These are phyloP conservation scores for Hoplodrina ambigua DNA, from an alignment of 2,888 invertebrate species.

Conservation along the genomic window DNA sequence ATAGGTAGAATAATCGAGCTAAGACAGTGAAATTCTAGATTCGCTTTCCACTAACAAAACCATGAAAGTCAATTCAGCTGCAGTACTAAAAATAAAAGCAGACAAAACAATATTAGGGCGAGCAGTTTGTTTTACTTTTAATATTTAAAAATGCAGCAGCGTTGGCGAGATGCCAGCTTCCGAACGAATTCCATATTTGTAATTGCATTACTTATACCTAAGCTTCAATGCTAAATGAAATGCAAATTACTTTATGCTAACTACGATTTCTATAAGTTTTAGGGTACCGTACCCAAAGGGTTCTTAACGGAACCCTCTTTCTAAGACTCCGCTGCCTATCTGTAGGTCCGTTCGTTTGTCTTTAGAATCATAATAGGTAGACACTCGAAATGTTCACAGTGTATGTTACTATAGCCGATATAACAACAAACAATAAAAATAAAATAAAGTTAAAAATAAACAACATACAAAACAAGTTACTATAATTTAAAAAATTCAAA, in stretches of 20 bases:
- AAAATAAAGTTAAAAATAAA: too few relatives aligned
- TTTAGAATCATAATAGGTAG: too few relatives aligned
- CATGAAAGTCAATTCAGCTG: conserved; percentile 10
- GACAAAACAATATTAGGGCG: conserved; percentile 18
- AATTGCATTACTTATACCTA: conserved; percentile 49
- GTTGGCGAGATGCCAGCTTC: conserved; percentile 56
- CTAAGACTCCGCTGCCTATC: too few relatives aligned
- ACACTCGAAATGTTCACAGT: too few relatives aligned
- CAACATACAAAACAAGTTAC: too few relatives aligned
- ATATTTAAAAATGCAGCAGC: conserved; percentile 31
- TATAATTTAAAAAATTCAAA: too few relatives aligned
- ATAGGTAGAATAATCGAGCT: neutral
- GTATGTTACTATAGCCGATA: too few relatives aligned
- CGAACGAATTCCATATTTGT: conserved; percentile 56
- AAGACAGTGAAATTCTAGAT: neutral
- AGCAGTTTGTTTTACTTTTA: conserved; percentile 24
- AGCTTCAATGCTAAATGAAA: conserved; percentile 39
- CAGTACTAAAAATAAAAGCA: conserved; percentile 28
- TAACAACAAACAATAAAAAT: too few relatives aligned
- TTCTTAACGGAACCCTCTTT: too few relatives aligned
- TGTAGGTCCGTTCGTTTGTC: too few relatives aligned
- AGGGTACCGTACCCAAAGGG: neutral
- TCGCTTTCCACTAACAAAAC: conserved; percentile 10
- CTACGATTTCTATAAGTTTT: conserved; percentile 22
- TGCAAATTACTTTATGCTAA: conserved; percentile 40